phyloP scores from a whole-genome alignment of 2,888 invertebrate species.

The Deroplatys truncata region DNA sequence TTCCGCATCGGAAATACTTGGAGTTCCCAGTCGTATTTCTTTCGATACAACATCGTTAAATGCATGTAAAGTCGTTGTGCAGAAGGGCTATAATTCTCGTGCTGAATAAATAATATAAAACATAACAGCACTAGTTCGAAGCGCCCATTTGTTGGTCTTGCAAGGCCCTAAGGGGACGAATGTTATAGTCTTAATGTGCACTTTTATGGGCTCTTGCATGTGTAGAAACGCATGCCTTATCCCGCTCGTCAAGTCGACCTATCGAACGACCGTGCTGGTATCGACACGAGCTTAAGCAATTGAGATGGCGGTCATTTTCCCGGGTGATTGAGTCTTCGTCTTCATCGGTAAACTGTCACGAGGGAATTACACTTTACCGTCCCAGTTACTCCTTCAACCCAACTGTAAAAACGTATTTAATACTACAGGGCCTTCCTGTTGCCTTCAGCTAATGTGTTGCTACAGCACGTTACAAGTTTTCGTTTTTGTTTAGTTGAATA shows the following conservation, averaged over 20 bases:
- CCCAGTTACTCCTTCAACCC: background rate
- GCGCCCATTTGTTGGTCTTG: background rate
- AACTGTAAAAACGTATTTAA: background rate
- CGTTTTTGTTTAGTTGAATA: no score
- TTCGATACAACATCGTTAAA: background rate
- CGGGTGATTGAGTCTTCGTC: slow-evolving; percentile 4
- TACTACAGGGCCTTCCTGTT: background rate
- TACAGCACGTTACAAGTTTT: background rate
- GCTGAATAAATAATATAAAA: background rate
- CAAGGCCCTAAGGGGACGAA: background rate
- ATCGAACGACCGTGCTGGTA: background rate
- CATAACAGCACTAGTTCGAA: background rate
- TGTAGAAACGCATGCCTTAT: background rate
- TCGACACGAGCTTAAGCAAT: background rate
- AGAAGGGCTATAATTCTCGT: background rate
- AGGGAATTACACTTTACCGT: background rate
- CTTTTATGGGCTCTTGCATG: slow-evolving; percentile 1
- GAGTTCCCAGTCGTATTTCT: background rate
- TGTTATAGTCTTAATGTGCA: background rate
- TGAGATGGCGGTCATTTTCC: slow-evolving; percentile 1
- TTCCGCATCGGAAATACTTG: background rate
- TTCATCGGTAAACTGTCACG: slow-evolving; percentile 3
- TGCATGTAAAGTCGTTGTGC: background rate
- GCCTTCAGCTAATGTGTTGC: background rate
- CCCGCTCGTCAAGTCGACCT: background rate